Base-by-base conservation (phyloP, 23 tunicate genomes). In the Trididemnum nubilum region DNA sequence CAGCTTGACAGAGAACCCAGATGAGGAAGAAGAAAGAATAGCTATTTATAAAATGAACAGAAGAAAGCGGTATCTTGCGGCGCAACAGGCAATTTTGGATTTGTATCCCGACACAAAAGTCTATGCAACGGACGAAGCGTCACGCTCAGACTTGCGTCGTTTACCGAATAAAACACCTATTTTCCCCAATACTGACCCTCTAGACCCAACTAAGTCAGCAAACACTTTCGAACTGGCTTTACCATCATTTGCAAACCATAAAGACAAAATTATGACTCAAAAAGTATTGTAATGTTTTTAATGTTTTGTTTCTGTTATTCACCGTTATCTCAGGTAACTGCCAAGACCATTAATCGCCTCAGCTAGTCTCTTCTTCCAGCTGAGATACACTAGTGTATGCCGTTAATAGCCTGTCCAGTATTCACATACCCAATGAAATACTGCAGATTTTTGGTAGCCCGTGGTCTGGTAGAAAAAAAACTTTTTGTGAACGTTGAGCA, bases 21-120 rank as follows among this genome's bases (percentile, higher is more conserved):
- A 88, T 24, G 97, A 91, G 65, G 87, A 91, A 61, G 85, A 91
- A 54, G 97, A 91, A 44, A 35, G 97, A 70, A 82, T 91, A 9
- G 97, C 90, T 12, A 81, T 91, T 36, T 91, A 91, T 29, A 91
- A 91, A 72, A 91, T 91, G 97, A 91, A 91, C 86, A 51, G 97
- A 2, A 65, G 97, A 35, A 91, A 91, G 84, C 78, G 97, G 29
- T 91, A 91, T 71, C 52, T 91, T 18, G 97, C 97, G 2, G 97
- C 97, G n/a, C 97, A 85, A 66, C 95, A 90, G 67, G 79, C 90
- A 22, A 69, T 85, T 2, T 18, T 85, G 59, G 76, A 65, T 15
- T 38, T 85, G 0, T 79, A 85, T 54, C 90, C 90, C 32, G 90
- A 85, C 60, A 32, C 82, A 2, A 83, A 83, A 32, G 81, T 77